These are phyloP conservation scores for Trichogramma pretiosum DNA, from an alignment of 1,140 invertebrate species.

Conservation along the genomic window DNA sequence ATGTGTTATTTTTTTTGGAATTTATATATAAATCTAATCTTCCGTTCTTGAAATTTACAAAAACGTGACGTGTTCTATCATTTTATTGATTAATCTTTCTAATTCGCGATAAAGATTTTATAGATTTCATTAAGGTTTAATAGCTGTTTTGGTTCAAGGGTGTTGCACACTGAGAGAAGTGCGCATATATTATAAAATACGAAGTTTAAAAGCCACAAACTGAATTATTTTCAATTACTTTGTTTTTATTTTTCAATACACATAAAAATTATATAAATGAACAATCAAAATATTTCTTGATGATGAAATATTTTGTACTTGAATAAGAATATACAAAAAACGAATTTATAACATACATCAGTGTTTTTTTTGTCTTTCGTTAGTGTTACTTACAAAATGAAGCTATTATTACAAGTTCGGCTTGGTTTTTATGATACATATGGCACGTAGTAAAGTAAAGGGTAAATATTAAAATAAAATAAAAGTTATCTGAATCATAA, in stretches of 20 bases:
- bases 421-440: slow-evolving; percentile 1
- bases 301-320: slow-evolving; percentile 13
- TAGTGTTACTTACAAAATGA: slow-evolving; percentile 4
- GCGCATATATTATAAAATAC: slow-evolving; percentile 18
- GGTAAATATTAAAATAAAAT: background rate
- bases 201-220: slow-evolving; percentile 19
- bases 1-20: too few relatives aligned
- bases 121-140: too few relatives aligned
- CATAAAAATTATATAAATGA: too few relatives aligned
- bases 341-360: too few relatives aligned
- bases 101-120: too few relatives aligned
- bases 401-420: background rate
- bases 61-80: too few relatives aligned
- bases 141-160: too few relatives aligned
- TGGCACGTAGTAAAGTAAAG: slow-evolving; percentile 14
- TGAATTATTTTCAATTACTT: too few relatives aligned
- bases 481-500: slow-evolving; percentile 7
- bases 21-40: too few relatives aligned
- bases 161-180: slow-evolving; percentile 16
- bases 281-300: slow-evolving; percentile 7
- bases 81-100: too few relatives aligned
- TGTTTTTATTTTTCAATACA: slow-evolving; percentile 2
- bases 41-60: too few relatives aligned
- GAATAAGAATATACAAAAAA: slow-evolving; percentile 3
- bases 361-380: background rate